phyloP scores from a whole-genome alignment of 2,888 invertebrate species.

The Pseudoips prasinana region DNA sequence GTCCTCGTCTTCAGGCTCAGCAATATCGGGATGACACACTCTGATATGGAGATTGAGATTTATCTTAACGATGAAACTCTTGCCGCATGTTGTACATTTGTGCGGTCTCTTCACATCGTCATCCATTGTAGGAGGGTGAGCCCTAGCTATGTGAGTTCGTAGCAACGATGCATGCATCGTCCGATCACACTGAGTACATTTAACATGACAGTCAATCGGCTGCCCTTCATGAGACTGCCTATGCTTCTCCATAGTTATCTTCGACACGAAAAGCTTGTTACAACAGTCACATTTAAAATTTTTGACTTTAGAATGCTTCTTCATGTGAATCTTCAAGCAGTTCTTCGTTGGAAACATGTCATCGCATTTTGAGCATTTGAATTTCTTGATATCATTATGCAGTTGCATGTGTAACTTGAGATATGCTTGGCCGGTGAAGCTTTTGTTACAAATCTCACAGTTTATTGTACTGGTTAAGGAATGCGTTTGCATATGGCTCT shows the following conservation, averaged over 20 bases:
- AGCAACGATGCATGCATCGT: constrained; percentile 70
- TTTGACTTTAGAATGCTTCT: constrained; percentile 75
- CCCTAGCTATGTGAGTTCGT: constrained; percentile 63
- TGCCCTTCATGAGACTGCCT: constrained; percentile 70
- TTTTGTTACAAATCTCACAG: constrained; percentile 72
- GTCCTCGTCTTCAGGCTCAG: constrained; percentile 72
- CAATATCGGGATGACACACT: constrained; percentile 73
- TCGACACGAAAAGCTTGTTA: constrained; percentile 71
- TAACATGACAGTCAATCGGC: constrained; percentile 71
- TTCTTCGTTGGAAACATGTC: constrained; percentile 77
- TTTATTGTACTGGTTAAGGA: constrained; percentile 68
- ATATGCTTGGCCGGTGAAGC: constrained; percentile 73
- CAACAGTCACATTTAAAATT: constrained; percentile 76
- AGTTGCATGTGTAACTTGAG: constrained; percentile 75
- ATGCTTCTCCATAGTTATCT: constrained; percentile 76
- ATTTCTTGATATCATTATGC: constrained; percentile 74
- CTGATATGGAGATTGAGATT: constrained; percentile 73
- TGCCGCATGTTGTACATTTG: constrained; percentile 72
- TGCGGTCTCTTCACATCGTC: constrained; percentile 73
- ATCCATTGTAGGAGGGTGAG: constrained; percentile 60
- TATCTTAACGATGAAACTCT: constrained; percentile 74
- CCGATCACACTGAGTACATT: constrained; percentile 70
- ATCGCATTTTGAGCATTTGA: constrained; percentile 74
- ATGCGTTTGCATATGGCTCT: constrained; percentile 76
- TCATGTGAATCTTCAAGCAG: constrained; percentile 74